A percentile compares a stretch with the other conserved stretches of the same genome.
Evolutionary conservation across 2,888 invertebrate species (phyloP).

Genomic region (Drosophila affinis): DNA sequence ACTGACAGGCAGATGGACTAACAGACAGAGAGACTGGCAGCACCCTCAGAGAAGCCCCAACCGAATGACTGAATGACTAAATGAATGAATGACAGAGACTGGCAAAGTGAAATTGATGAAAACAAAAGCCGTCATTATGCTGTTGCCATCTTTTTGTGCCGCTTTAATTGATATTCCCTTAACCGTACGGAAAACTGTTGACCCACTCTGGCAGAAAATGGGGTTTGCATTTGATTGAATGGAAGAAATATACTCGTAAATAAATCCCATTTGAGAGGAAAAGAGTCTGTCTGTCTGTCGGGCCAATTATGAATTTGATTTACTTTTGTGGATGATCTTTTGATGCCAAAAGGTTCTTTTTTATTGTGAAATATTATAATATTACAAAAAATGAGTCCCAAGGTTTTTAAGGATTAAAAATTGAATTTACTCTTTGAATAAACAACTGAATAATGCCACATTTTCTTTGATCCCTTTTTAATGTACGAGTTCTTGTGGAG

Average conservation of each 20-base stretch:
- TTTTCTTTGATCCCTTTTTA: neutral
- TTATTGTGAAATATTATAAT: too few relatives aligned
- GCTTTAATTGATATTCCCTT: constrained; percentile 34
- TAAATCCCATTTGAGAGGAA: neutral
- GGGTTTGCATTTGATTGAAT: constrained; percentile 22
- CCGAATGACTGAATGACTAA: constrained; percentile 26
- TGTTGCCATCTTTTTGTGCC: constrained; percentile 23
- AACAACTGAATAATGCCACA: neutral
- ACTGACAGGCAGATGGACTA: constrained; percentile 1
- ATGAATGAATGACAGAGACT: constrained; percentile 14
- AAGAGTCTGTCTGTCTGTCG: neutral
- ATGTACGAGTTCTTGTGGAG: neutral
- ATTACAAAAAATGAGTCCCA: too few relatives aligned
- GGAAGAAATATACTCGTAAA: neutral
- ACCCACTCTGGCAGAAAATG: constrained; percentile 4
- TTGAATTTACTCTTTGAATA: neutral
- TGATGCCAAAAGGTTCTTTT: neutral
- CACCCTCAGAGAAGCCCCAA: neutral
- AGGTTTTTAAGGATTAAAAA: neutral
- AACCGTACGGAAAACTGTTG: constrained; percentile 19
- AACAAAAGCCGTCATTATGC: constrained; percentile 48
- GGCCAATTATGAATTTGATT: neutral
- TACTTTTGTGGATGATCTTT: neutral
- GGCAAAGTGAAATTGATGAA: constrained; percentile 39
- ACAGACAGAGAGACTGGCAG: constrained; percentile 11